Percentiles rank a stretch among this genome's conserved stretches.
Evolutionary conservation across 2,113 vertebrate genomes (phyloP).

Genomic region (Podarcis muralis): DNA sequence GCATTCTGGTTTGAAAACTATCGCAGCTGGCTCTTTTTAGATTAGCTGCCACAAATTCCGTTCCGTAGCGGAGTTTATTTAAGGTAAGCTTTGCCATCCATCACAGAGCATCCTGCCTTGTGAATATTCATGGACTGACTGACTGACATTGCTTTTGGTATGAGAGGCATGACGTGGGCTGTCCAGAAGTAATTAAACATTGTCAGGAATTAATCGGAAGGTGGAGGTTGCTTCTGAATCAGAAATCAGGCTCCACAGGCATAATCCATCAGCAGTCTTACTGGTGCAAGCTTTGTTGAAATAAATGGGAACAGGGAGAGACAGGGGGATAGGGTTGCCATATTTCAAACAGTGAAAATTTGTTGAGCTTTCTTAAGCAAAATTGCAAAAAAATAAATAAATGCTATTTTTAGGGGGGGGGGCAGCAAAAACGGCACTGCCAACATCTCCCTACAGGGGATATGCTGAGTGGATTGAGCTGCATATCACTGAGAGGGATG

Average conservation of each 20-base stretch:
- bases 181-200: constrained; percentile 43
- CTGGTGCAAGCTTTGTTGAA: neutral
- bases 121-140: neutral
- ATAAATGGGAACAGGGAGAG: neutral
- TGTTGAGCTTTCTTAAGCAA: too few relatives aligned
- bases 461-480: neutral
- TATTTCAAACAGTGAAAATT: too few relatives aligned
- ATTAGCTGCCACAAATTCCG: neutral
- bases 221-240: constrained; percentile 39
- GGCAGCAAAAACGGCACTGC: too few relatives aligned
- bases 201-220: constrained; percentile 36
- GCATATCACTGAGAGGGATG: constrained; percentile 19
- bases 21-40: neutral
- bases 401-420: too few relatives aligned
- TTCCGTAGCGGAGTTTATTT: constrained; percentile 10
- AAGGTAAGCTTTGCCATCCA: neutral
- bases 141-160: constrained; percentile 15
- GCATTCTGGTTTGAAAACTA: neutral
- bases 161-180: constrained; percentile 35
- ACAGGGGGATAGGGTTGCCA: too few relatives aligned
- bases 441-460: too few relatives aligned
- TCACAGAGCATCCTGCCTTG: neutral
- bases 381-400: too few relatives aligned
- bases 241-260: constrained; percentile 1
- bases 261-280: neutral